phyloP scores from a whole-genome alignment of 53 echinoderm and acorn worm species.

The Henricia sp. region DNA sequence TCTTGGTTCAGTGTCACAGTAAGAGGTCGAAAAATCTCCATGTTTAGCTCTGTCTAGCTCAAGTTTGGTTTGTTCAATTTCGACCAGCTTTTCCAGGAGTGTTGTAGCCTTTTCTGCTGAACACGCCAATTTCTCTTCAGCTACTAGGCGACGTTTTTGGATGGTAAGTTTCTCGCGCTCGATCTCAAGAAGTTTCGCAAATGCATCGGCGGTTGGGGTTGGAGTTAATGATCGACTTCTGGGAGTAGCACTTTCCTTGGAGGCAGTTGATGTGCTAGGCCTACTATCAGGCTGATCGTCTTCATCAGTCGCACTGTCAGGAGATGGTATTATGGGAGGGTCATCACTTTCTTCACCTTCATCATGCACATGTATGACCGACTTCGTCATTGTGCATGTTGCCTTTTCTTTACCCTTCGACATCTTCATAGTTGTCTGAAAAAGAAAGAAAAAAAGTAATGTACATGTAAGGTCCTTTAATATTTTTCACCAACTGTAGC shows the following conservation, averaged over 20 bases:
- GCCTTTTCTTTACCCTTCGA: constrained; percentile 12
- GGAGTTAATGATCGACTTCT: constrained; percentile 13
- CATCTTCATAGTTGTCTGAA: background rate
- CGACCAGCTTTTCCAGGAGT: no score
- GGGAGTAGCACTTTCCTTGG: background rate
- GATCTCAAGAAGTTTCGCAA: constrained; percentile 10
- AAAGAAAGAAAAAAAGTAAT: no score
- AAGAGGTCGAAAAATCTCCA: no score
- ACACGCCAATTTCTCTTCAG: no score
- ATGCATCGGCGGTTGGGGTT: background rate
- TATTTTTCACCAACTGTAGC: background rate
- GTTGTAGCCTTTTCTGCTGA: no score
- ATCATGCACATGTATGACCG: no score
- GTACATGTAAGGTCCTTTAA: no score
- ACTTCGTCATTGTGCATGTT: constrained; percentile 19
- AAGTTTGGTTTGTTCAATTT: constrained; percentile 22
- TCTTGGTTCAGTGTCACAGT: background rate
- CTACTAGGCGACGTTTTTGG: no score
- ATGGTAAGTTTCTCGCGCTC: no score
- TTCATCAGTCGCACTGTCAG: constrained; percentile 1
- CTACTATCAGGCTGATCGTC: constrained; percentile 16
- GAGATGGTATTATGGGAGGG: no score
- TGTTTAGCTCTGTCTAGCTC: no score
- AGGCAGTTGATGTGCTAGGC: constrained; percentile 30
- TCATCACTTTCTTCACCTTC: no score